Evolutionary conservation across 2,113 vertebrate species (phyloP), one percentile per base, ranked within the genome.

Genomic region (Motacilla alba): DNA sequence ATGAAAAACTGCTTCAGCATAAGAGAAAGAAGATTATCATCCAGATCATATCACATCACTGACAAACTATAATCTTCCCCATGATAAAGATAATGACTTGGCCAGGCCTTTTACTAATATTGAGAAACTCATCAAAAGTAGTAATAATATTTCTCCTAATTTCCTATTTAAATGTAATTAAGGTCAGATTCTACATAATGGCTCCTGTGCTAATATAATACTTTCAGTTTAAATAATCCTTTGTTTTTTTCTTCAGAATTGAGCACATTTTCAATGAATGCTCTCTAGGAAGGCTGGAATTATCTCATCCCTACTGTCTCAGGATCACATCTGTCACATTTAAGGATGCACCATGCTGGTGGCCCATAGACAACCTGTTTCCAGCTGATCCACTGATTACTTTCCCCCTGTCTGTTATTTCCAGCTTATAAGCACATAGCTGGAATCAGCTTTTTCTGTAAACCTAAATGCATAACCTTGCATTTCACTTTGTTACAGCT

Each of bases 361-460:
- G 43, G 68, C n/a, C 53, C 37, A 19, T 8, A 73, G 28, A 64
- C 26, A 80, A 49, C 46, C 23, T 81, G 39, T 70, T 93, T 93
- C 87, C 91, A 95, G 87, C 89, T 87, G 87, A 81, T 93, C 27
- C 81, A 67, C 33, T 91, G 91, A 95, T 93, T 93, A 24, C 52
- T 78, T 78, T 93, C 30, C 52, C 46, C 14, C 7, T 27, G 43
- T 50, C n/a, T 91, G 33, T 78, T 93, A 87, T 81, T 91, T 89
- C 37, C 47, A 87, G 20, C 2, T 93, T 89, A 70, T 58, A 92
- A 95, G 64, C 47, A 88, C 79, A 27, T 21, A 77, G 77, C 3
- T 87, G 55, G 75, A 83, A 74, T 52, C 68, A 69, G 31, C 28
- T 78, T 83, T 80, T 70, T 62, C 24, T 53, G 21, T 28, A 77